Percentiles rank a stretch among this genome's conserved stretches.
phyloP scores from a whole-genome alignment of 2,888 invertebrate genomes.

The Nephrotoma flavescens region DNA sequence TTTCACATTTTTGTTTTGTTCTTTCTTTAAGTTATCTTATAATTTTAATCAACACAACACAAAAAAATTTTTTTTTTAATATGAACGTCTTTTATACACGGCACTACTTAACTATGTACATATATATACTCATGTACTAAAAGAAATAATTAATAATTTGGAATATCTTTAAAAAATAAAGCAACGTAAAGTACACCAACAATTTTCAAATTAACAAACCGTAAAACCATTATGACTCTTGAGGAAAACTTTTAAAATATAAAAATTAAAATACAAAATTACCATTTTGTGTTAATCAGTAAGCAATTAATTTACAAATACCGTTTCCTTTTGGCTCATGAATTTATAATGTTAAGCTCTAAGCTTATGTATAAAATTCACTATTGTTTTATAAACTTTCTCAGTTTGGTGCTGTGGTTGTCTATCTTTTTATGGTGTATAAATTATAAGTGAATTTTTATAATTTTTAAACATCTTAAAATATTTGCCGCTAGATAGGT shows the following conservation, averaged over 20 bases:
- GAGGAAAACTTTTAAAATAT: not conserved
- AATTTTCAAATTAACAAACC: constrained; percentile 1
- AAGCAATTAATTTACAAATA: constrained; percentile 6
- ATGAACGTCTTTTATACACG: not conserved
- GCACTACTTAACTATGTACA: not conserved
- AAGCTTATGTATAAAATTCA: not conserved
- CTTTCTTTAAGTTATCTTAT: not conserved
- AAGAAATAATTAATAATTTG: not conserved
- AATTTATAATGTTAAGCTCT: not conserved
- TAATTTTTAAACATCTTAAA: not conserved
- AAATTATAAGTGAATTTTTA: not conserved
- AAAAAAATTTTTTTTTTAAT: not conserved
- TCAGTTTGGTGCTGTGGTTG: not conserved
- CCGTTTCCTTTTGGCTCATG: not conserved
- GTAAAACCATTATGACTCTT: not conserved
- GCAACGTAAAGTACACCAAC: not conserved
- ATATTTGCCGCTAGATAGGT: too few species aligned
- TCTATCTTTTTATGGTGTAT: not conserved
- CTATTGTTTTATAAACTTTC: not conserved
- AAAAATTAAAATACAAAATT: not conserved
- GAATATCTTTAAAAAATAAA: not conserved
- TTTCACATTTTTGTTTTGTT: not conserved
- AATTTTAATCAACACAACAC: not conserved
- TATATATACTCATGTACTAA: not conserved
- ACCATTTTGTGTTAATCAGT: constrained; percentile 5